Percentiles rank a stretch among this genome's conserved stretches.
Conservation (phyloP, 2,888 invertebrate genomes). For the Dasypolia templi region DNA sequence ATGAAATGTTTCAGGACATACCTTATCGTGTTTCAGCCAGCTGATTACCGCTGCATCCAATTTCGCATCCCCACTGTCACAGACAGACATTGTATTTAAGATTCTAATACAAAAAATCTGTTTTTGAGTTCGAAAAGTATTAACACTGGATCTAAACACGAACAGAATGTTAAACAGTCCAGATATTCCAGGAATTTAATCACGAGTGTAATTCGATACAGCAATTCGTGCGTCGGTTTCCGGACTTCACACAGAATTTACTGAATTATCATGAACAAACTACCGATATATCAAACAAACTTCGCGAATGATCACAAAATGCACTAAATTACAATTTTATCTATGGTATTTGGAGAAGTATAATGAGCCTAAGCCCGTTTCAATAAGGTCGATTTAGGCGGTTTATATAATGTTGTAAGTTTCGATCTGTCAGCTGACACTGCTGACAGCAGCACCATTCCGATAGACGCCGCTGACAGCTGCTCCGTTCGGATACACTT, state of each 20-base stretch:
- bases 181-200: slow-evolving; percentile 19
- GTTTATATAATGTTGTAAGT: slow-evolving; percentile 4
- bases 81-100: slow-evolving; percentile 70
- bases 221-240: slow-evolving; percentile 19
- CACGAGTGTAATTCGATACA: not conserved
- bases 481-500: slow-evolving; percentile 34
- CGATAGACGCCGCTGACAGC: slow-evolving; percentile 43
- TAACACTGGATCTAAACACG: slow-evolving; percentile 14
- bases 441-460: slow-evolving; percentile 31
- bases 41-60: slow-evolving; percentile 92
- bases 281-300: slow-evolving; percentile 42
- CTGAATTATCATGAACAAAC: slow-evolving; percentile 33
- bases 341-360: not conserved
- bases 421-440: slow-evolving; percentile 7
- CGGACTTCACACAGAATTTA: slow-evolving; percentile 44
- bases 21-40: slow-evolving; percentile 95
- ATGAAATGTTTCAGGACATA: slow-evolving; percentile 71
- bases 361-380: fast-evolving
- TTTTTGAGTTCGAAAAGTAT: not conserved
- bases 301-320: slow-evolving; percentile 43
- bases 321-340: slow-evolving; percentile 10
- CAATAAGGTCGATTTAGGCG: not conserved
- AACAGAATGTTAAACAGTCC: slow-evolving; percentile 4
- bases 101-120: slow-evolving; percentile 11
- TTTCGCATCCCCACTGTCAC: slow-evolving; percentile 88